Base-by-base conservation (phyloP, 2,797 vertebrate species). In the Enteromius afrohamiltoni region DNA sequence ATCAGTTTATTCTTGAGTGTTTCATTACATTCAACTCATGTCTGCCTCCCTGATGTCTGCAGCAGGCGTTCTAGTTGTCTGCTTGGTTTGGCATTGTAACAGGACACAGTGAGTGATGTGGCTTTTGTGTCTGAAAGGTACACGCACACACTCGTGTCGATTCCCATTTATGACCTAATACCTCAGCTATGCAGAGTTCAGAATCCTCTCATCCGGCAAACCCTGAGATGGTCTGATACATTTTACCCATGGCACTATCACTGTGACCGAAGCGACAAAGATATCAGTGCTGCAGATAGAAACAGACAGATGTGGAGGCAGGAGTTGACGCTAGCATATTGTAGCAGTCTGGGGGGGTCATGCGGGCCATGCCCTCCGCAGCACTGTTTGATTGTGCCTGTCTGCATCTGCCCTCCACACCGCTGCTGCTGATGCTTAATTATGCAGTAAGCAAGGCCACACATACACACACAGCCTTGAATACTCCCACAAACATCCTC, bases 401-500 rank as follows among this genome's bases (percentile, higher is more conserved):
- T 73, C 76, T 83, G 69, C 62, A 47, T 83, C 85, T 84, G 78
- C 75, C 78, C 64, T 75, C 53, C 77, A 83, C 77, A 68, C 49
- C 17, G 17, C 37, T 42, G 26, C 62, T 42, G 85, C 88, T 91
- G 92, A 89, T 88, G 91, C 89, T 93, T 91, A 93, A 94, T 94
- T 92, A 93, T 93, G 87, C 89, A 93, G 91, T 67, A 82, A 83
- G 78, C 79, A 82, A 77, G 87, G 82, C 85, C 86, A 75, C 51
- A 53, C 79, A 74, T 87, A 49, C 29, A 53, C 81, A 65, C 87
- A 40, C 14, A 51, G 75, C 75, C 74, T 64, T 26, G 64, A 64
- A 55, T 84, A 91, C 87, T 85, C 88, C 78, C 79, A 82, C 74
- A 77, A 79, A 69, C 79, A 86, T 71, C 70, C 64, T 60, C 60